phyloP scores from a whole-genome alignment of 2,113 vertebrate genomes.

The Suricata suricatta region DNA sequence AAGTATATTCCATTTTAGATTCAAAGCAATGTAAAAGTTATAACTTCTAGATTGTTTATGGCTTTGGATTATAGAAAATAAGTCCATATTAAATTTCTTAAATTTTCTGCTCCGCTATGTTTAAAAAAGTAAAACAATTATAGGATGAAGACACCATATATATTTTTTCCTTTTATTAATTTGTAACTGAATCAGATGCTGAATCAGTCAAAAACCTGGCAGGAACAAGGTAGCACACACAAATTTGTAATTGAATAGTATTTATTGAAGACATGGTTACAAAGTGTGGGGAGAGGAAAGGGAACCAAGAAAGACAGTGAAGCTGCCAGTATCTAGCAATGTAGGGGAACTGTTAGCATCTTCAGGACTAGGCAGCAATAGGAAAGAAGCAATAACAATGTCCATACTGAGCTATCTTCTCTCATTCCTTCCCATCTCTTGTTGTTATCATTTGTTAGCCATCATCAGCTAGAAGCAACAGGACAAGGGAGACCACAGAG shows the following conservation, averaged over 20 bases:
- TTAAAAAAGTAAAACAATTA: background rate
- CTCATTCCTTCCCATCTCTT: background rate
- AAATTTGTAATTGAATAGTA: background rate
- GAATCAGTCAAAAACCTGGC: background rate
- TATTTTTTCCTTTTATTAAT: background rate
- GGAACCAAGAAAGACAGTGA: rapidly evolving
- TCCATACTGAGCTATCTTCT: rapidly evolving
- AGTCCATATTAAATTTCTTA: background rate
- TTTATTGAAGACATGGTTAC: background rate
- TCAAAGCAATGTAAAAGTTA: background rate
- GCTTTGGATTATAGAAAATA: background rate
- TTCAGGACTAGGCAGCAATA: background rate
- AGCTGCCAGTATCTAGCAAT: background rate
- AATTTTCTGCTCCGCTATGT: background rate
- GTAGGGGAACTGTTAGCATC: background rate
- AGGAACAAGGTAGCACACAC: background rate
- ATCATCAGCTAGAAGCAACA: background rate
- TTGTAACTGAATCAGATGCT: background rate
- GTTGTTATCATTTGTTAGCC: rapidly evolving
- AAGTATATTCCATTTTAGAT: background rate
- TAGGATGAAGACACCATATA: background rate
- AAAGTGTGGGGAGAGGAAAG: background rate
- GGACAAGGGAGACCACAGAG: background rate
- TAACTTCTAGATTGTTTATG: background rate
- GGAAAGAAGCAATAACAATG: background rate